These are phyloP conservation scores for Mythimna pallens DNA, from an alignment of 2,888 invertebrate genomes.

Conservation along the genomic window DNA sequence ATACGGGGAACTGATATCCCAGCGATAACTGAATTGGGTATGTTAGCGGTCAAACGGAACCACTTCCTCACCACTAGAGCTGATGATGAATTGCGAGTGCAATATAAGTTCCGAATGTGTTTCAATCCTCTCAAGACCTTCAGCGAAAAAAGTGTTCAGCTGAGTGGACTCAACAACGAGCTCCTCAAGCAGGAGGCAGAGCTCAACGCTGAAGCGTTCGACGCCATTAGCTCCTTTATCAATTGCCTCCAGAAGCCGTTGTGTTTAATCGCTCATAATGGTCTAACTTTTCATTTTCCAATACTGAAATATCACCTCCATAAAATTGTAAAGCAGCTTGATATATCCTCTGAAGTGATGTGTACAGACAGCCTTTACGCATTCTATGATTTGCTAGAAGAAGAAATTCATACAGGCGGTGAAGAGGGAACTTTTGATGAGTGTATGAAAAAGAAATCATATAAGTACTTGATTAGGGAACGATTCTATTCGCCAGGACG, in stretches of 20 bases:
- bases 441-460: neutral
- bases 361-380: constrained; percentile 1
- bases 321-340: neutral
- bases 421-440: neutral
- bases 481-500: accelerated
- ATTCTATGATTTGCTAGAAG: constrained; percentile 3
- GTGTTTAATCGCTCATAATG: constrained; percentile 1
- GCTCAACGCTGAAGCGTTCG: neutral
- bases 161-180: neutral
- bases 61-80: neutral
- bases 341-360: neutral
- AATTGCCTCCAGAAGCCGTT: constrained; percentile 1
- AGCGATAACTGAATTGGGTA: neutral
- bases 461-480: neutral
- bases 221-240: neutral
- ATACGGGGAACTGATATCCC: neutral
- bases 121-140: neutral
- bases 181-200: neutral
- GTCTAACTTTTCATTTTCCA: neutral
- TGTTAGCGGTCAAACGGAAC: neutral
- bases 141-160: neutral
- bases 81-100: neutral
- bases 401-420: neutral
- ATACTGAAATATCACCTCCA: neutral
- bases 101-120: neutral